Base-by-base conservation (phyloP, 2,888 invertebrate species). In the Tetrapedia diversipes region DNA sequence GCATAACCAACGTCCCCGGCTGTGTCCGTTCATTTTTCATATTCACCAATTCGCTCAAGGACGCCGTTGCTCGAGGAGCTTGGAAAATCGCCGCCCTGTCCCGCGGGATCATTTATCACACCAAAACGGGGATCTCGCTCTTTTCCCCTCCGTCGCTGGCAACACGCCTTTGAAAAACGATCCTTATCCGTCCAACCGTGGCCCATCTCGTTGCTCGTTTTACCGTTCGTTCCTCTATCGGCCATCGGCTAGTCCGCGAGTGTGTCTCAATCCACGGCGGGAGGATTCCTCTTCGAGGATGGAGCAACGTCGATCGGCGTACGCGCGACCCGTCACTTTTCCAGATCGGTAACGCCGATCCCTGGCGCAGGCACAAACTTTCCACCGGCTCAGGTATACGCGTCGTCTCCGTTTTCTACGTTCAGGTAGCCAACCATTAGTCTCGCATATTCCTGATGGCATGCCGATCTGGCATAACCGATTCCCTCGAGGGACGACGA, bases 191-290 rank as follows among this genome's bases (percentile, higher is more conserved):
- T 51, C 19, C 56, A 45, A 37, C 29, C 70, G 47, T 64, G 79
- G 68, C 68, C 77, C 56, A 14, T 16, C 34, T 10, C 80, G 68
- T 64, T 83, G 81, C 84, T 81, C 86, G 72, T 86, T 87, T 86
- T 78, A 83, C 81, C 82, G 82, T 87, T 79, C 76, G 19, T 41
- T 54, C n/a, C 70, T 79, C 68, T 86, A 86, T 86, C 86, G 63
- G 56, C 78, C 79, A 86, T 87, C 86, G 69, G 86, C 51, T 81
- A 77, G 65, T 61, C n/a, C n/a, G n/a, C 72, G 63, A 74, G 82
- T 73, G 85, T 78, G 84, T 87, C 86, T 87, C 86, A 86, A 87
- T 86, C 80, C n/a, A n/a, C n/a, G n/a, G n/a, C n/a, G n/a, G n/a
- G n/a, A n/a, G n/a, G n/a, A n/a, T n/a, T n/a, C n/a, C n/a, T n/a